A percentile compares a stretch with the other conserved stretches of the same genome.
These are phyloP conservation scores for Heliornis fulica DNA, from an alignment of 2,113 vertebrate species.

Conservation along the genomic window DNA sequence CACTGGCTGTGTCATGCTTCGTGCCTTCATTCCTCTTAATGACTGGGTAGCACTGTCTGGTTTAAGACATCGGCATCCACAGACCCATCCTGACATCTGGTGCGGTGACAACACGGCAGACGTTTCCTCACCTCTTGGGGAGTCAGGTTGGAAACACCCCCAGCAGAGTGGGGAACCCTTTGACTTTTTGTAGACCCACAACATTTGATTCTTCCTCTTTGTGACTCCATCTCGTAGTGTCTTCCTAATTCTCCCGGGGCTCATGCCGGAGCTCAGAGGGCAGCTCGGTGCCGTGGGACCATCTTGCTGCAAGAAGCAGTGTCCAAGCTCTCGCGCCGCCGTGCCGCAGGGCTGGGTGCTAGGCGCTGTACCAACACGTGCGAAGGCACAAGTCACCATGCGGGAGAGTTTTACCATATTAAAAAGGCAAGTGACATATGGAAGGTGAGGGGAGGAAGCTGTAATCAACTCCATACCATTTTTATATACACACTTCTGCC, in stretches of 20 bases:
- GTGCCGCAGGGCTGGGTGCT: neutral
- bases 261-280: rapidly evolving
- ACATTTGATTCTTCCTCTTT: neutral
- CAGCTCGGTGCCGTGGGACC: neutral
- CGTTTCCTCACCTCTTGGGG: neutral
- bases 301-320: neutral
- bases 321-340: neutral
- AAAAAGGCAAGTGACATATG: slow-evolving; percentile 66
- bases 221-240: neutral
- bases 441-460: slow-evolving; percentile 66
- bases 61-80: neutral
- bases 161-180: neutral
- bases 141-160: neutral
- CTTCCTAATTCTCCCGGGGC: neutral
- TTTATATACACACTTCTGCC: slow-evolving; percentile 67
- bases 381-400: neutral
- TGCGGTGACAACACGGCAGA: neutral
- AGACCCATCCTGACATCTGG: neutral
- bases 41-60: neutral
- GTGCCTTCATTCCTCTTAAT: neutral
- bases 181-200: neutral
- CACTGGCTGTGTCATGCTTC: neutral
- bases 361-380: neutral
- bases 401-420: slow-evolving; percentile 44
- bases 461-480: slow-evolving; percentile 64